Conservation (phyloP, 92 coral and sea anemone species). For the Zoanthus solanderi region DNA sequence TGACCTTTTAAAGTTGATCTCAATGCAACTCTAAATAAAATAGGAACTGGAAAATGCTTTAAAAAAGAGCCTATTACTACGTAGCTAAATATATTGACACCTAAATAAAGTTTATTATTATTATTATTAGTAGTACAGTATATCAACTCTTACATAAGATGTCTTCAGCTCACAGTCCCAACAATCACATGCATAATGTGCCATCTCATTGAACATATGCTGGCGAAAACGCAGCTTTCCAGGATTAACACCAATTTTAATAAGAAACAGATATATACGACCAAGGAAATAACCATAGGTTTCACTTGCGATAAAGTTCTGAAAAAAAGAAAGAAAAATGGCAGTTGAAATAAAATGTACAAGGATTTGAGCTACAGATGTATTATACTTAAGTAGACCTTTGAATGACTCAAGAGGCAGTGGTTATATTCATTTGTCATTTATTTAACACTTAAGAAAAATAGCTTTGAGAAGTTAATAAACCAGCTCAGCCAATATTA, state of each 20-base stretch:
- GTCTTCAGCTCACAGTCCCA: conserved; percentile 98
- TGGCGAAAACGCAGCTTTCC: conserved; percentile 89
- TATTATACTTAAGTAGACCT: neutral
- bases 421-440: no score
- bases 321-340: conserved; percentile 7
- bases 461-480: no score
- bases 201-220: conserved; percentile 99
- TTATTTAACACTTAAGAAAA: no score
- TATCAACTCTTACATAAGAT: conserved; percentile 80
- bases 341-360: neutral
- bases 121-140: neutral
- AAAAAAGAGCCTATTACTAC: no score
- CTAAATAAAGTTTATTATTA: no score
- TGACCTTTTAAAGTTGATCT: no score
- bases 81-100: no score
- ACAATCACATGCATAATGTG: conserved; percentile 99
- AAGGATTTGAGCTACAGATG: neutral
- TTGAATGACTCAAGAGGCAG: neutral
- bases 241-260: conserved; percentile 89
- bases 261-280: conserved; percentile 89
- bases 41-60: no score
- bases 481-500: no score
- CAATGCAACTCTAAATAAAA: no score
- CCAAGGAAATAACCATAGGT: conserved; percentile 97
- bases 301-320: conserved; percentile 89